Evolutionary conservation across 2,113 vertebrate species (phyloP).

Genomic region (Thryonomys swinderianus): DNA sequence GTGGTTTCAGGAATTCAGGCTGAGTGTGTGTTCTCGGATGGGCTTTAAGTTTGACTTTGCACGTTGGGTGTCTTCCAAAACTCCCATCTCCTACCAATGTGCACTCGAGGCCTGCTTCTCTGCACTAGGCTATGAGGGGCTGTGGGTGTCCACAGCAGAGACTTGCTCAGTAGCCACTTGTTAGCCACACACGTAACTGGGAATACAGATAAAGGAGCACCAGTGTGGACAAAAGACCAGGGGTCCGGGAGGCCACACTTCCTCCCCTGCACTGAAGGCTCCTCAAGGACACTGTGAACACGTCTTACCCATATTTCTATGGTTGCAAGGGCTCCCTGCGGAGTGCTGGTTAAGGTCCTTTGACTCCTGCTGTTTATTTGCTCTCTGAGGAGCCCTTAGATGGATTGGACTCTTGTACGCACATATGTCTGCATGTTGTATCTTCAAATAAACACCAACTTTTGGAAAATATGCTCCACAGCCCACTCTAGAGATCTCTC

Average conservation of each 20-base stretch:
- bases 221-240: background rate
- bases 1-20: accelerated
- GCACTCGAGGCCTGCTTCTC: background rate
- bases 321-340: background rate
- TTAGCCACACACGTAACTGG: background rate
- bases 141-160: no score
- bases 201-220: no score
- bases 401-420: background rate
- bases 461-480: background rate
- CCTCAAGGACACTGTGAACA: background rate
- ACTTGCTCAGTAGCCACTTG: background rate
- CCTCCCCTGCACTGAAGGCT: background rate
- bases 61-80: background rate
- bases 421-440: background rate
- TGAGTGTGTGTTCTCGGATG: background rate
- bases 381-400: background rate
- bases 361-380: background rate
- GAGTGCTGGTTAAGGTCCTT: background rate
- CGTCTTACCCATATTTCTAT: background rate
- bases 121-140: accelerated
- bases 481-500: background rate
- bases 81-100: background rate
- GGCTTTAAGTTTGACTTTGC: background rate
- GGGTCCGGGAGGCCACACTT: background rate
- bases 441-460: conserved; percentile 18